phyloP scores from a whole-genome alignment of 2,888 invertebrate species.

The Catocala fraxini region DNA sequence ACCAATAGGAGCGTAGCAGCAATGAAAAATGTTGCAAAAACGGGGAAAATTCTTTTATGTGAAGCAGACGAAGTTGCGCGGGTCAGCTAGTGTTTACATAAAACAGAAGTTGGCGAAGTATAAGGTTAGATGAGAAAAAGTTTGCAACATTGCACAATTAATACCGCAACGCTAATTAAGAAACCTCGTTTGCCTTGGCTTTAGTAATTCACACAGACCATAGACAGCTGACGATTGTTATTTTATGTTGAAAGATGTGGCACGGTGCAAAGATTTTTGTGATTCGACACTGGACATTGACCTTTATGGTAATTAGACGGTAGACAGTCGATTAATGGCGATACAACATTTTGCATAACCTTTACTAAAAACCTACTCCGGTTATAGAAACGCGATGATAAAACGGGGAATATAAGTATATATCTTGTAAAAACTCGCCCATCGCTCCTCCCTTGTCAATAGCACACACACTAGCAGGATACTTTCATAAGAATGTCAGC shows the following conservation, averaged over 20 bases:
- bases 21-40: too few relatives aligned
- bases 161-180: conserved; percentile 9
- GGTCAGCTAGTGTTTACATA: too few relatives aligned
- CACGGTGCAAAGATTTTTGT: neutral
- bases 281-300: conserved; percentile 7
- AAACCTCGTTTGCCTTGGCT: conserved; percentile 20
- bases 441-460: conserved; percentile 3
- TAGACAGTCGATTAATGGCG: too few relatives aligned
- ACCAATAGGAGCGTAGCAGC: too few relatives aligned
- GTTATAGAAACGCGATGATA: neutral
- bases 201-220: conserved; percentile 21
- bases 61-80: too few relatives aligned
- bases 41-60: too few relatives aligned
- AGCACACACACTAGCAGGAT: conserved; percentile 3
- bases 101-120: too few relatives aligned
- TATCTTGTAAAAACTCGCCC: neutral
- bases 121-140: conserved; percentile 1
- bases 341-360: too few relatives aligned
- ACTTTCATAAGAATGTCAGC: conserved; percentile 22
- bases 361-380: neutral
- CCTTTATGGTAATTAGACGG: conserved; percentile 1
- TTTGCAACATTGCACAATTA: conserved; percentile 9
- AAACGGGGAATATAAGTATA: neutral
- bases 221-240: conserved; percentile 7
- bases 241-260: conserved; percentile 5